Percentiles rank a stretch among this genome's conserved stretches.
Evolutionary conservation across 1,140 invertebrate genomes (phyloP).

Genomic region (Harlomillsia oculata): DNA sequence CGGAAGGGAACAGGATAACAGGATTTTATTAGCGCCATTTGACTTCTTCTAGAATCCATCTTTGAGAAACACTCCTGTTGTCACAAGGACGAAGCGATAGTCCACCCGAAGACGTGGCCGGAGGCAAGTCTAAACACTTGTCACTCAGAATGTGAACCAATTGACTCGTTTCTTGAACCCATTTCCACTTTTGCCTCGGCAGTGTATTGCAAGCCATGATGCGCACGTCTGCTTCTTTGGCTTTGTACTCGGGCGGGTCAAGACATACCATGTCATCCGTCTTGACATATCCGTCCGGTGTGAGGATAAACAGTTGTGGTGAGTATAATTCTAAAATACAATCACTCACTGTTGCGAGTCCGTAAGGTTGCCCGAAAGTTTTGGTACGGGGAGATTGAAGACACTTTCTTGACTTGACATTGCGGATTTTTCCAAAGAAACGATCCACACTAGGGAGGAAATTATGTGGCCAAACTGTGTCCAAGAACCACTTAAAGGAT

Average conservation of each 20-base stretch:
- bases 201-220: constrained; percentile 56
- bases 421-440: constrained; percentile 65
- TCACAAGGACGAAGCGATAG: constrained; percentile 13
- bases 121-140: constrained; percentile 33
- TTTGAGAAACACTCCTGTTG: constrained; percentile 11
- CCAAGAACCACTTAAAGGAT: constrained; percentile 88
- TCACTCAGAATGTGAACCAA: constrained; percentile 26
- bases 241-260: constrained; percentile 51
- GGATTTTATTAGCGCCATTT: constrained; percentile 10
- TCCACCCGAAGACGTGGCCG: background rate
- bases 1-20: too few species aligned
- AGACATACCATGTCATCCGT: constrained; percentile 64
- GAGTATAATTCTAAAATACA: constrained; percentile 43
- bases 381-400: constrained; percentile 45
- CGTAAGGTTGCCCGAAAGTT: constrained; percentile 52
- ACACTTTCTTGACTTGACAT: constrained; percentile 48
- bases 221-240: constrained; percentile 44
- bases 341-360: constrained; percentile 49
- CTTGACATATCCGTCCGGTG: constrained; percentile 54
- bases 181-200: constrained; percentile 54
- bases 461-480: constrained; percentile 73
- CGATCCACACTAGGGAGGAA: constrained; percentile 75
- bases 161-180: constrained; percentile 38
- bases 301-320: constrained; percentile 66
- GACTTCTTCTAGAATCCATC: constrained; percentile 22